A percentile compares a stretch with the other conserved stretches of the same genome.
These are phyloP conservation scores for Suillia variegata DNA, from an alignment of 2,888 invertebrate species.

Conservation along the genomic window DNA sequence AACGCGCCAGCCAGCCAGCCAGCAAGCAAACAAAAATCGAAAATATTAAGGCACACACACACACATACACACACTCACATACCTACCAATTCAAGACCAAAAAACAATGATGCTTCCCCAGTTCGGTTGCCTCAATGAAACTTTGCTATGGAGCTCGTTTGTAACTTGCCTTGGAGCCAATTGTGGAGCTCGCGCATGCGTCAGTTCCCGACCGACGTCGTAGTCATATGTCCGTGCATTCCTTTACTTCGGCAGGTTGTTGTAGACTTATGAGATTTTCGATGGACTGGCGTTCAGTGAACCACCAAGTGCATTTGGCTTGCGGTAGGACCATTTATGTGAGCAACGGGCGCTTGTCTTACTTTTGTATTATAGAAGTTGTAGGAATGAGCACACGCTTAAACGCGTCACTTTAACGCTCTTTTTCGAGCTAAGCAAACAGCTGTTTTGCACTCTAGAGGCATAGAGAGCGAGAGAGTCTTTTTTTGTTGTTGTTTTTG, in stretches of 20 bases:
- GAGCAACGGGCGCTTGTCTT: slow-evolving; percentile 14
- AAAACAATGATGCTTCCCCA: too few relatives aligned
- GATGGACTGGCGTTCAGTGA: neutral
- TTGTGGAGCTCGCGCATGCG: slow-evolving; percentile 2
- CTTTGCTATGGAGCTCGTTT: neutral
- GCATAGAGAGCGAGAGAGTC: neutral
- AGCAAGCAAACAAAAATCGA: too few relatives aligned
- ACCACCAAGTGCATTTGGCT: slow-evolving; percentile 42
- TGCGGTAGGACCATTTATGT: slow-evolving; percentile 53
- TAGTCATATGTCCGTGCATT: neutral
- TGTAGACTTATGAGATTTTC: neutral
- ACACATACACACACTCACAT: neutral
- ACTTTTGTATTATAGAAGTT: neutral
- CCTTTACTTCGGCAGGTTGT: neutral
- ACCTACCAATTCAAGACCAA: neutral
- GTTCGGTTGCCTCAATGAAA: neutral
- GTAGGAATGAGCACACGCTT: neutral
- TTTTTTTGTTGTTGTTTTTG: neutral
- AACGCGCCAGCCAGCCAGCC: too few relatives aligned
- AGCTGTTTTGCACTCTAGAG: neutral
- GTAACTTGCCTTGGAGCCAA: too few relatives aligned
- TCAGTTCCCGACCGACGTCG: neutral
- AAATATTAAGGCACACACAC: neutral
- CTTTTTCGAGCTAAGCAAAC: too few relatives aligned
- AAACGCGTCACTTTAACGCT: too few relatives aligned